Base-by-base conservation (phyloP, 35 echinoderm and acorn worm species). In the Nesometra sesokonis region DNA sequence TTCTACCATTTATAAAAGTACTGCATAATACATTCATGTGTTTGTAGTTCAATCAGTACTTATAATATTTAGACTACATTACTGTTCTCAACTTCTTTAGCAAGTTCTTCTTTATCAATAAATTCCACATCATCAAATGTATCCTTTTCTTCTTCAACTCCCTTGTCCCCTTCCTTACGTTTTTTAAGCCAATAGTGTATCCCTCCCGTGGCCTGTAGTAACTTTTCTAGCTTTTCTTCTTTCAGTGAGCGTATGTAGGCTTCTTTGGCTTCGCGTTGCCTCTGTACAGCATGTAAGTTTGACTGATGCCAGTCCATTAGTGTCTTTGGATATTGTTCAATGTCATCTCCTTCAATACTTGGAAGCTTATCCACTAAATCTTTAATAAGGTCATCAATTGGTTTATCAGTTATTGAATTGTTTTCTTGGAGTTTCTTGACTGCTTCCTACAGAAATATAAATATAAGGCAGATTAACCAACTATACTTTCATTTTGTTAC, bases 181-280 rank as follows among this genome's bases (percentile, higher is more conserved):
- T 88, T 88, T 34, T 91, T 21, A 5, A 29, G 19, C 90, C 90
- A 91, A 67, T 88, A 87, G 27, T 78, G 57, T 19, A 87, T 76
- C 33, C 85, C 86, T 76, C 90, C 86, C 5, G 52, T 46, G 17
- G 47, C 80, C 35, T 86, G 43, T 29, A 88, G 30, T 15, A 91
- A 80, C 38, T 91, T 39, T 38, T 91, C 90, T 30, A 88, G 31
- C 29, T 77, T 79, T 17, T 29, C 67, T 40, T 88, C 85, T 38
- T 87, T 87, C 9, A 47, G 34, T 36, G 29, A 57, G n/a, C 57
- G 52, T 57, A 82, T 83, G 29, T 35, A 67, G 9, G 83, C 86
- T 32, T 80, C 76, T 30, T 46, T 84, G 19, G 85, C 90, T 40
- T 52, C 32, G 17, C 86, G 76, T 80, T 91, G 46, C 21, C 43